Conservation (phyloP, 2,113 vertebrate genomes). For the Eudyptes chrysolophus region DNA sequence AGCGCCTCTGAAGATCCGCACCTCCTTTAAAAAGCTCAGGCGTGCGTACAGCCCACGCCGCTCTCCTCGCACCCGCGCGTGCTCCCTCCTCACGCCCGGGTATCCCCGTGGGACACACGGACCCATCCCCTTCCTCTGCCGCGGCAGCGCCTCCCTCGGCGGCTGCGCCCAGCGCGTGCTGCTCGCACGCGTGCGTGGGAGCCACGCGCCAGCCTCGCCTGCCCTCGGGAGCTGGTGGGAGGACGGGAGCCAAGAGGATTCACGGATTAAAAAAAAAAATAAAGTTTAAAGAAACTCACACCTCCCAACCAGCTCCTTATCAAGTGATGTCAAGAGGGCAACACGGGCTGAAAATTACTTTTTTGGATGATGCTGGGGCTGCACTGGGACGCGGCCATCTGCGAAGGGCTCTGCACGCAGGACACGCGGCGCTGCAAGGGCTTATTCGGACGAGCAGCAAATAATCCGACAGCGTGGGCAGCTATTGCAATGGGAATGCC, state of each 20-base stretch:
- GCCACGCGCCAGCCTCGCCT: background rate
- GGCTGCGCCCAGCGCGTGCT: background rate
- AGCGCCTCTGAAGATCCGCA: fast-evolving
- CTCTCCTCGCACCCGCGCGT: fast-evolving
- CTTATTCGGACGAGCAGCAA: background rate
- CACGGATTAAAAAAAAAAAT: fast-evolving
- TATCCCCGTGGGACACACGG: fast-evolving
- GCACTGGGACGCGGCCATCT: fast-evolving
- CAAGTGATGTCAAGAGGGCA: background rate
- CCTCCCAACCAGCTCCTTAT: background rate
- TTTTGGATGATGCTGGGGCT: background rate
- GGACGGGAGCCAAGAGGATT: background rate
- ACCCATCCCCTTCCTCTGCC: background rate
- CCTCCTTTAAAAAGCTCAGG: background rate
- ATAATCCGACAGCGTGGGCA: background rate
- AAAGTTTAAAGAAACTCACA: background rate
- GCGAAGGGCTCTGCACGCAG: background rate
- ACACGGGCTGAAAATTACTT: background rate
- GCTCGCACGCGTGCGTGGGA: fast-evolving
- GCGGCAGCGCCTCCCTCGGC: background rate
- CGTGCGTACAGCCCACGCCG: fast-evolving
- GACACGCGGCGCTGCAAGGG: background rate
- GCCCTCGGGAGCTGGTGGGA: background rate
- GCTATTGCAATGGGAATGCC: background rate
- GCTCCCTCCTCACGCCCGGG: background rate